Percentiles rank a stretch among this genome's conserved stretches.
Conservation (phyloP, 2,888 invertebrate genomes). For the Luffia ferchaultella region DNA sequence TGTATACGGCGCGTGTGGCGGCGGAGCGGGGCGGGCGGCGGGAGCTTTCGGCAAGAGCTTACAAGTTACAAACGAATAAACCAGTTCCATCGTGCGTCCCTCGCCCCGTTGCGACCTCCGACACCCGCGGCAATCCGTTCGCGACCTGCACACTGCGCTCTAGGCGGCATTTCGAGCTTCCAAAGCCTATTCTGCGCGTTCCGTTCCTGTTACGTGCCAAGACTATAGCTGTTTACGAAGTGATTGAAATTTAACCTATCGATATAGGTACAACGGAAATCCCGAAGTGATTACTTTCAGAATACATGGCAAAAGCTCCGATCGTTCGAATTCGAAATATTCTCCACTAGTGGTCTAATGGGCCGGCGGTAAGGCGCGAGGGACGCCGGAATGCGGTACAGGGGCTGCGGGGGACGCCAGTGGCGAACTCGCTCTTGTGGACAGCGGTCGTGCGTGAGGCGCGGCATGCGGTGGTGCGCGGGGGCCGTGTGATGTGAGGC, state of each 20-base stretch:
- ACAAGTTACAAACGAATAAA: background rate
- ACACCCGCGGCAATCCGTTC: background rate
- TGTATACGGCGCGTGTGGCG: background rate
- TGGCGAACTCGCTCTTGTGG: conserved; percentile 2
- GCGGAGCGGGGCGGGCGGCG: background rate
- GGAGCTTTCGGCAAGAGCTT: background rate
- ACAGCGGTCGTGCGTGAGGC: conserved; percentile 17
- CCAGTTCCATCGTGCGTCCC: background rate
- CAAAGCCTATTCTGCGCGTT: too few relatives aligned
- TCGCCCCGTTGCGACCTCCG: background rate
- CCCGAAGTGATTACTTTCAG: too few relatives aligned
- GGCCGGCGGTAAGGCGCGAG: conserved; percentile 22
- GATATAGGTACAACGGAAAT: too few relatives aligned
- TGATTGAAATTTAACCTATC: too few relatives aligned
- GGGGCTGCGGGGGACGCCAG: conserved; percentile 1
- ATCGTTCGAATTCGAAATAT: too few relatives aligned
- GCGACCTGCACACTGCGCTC: too few relatives aligned
- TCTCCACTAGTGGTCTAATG: too few relatives aligned
- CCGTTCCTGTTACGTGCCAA: too few relatives aligned
- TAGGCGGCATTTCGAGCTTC: too few relatives aligned
- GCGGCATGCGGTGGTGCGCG: conserved; percentile 40
- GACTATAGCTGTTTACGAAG: too few relatives aligned
- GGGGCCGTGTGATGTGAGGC: conserved; percentile 45
- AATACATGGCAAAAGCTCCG: too few relatives aligned
- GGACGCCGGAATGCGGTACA: conserved; percentile 25